A percentile compares a stretch with the other conserved stretches of the same genome.
Conservation (phyloP, 2,888 invertebrate species). For the Alitta virens region DNA sequence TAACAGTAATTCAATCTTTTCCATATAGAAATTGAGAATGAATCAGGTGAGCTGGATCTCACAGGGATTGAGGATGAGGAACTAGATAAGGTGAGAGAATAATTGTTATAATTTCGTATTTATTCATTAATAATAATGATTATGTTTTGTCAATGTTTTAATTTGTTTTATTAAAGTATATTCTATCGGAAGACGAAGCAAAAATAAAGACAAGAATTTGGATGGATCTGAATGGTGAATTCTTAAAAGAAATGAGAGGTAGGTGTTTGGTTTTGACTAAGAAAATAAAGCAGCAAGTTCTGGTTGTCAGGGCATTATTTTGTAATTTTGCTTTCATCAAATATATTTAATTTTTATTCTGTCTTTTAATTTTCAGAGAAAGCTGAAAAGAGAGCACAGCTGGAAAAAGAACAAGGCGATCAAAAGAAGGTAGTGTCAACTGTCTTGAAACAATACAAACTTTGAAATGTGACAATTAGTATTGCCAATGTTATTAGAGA, state of each 20-base stretch:
- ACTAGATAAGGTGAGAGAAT: constrained; percentile 65
- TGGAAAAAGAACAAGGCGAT: constrained; percentile 83
- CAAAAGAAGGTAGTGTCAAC: constrained; percentile 62
- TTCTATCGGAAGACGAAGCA: constrained; percentile 79
- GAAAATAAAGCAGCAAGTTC: not conserved
- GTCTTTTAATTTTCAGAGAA: constrained; percentile 6
- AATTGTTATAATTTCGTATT: not conserved
- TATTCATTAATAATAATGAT: not conserved
- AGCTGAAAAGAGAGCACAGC: constrained; percentile 76
- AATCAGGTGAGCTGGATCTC: constrained; percentile 66
- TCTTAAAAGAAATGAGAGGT: constrained; percentile 76
- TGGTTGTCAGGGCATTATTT: not conserved
- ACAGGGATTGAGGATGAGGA: constrained; percentile 82
- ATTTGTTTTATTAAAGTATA: constrained; percentile 61
- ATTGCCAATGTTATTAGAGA: no score
- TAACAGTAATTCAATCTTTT: no score
- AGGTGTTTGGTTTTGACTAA: not conserved
- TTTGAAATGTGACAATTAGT: no score
- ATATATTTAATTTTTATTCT: not conserved
- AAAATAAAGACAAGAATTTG: constrained; percentile 79
- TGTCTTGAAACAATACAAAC: no score
- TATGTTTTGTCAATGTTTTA: not conserved
- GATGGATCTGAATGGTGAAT: constrained; percentile 84
- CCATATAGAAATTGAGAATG: constrained; percentile 22
- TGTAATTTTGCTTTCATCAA: no score